phyloP scores from a whole-genome alignment of 2,797 vertebrate species.

The Orestias chungarensis region DNA sequence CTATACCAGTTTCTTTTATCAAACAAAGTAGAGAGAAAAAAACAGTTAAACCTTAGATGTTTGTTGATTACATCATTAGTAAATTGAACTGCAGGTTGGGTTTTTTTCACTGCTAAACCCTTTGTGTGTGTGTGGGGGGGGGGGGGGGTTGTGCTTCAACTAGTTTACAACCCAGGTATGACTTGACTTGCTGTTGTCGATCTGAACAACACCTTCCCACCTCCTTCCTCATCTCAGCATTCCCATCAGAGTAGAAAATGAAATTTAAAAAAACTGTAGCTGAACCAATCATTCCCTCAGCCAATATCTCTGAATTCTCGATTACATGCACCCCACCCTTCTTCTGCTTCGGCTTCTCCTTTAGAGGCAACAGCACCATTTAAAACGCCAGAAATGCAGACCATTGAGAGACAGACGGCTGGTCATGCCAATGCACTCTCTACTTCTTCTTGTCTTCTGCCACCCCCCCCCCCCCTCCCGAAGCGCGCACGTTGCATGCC shows the following conservation, averaged over 20 bases:
- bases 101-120: conserved; percentile 29
- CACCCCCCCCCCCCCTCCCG: not conserved
- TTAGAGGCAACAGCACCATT: conserved; percentile 57
- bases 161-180: conserved; percentile 56
- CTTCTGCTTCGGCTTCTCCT: conserved; percentile 25
- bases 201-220: conserved; percentile 38
- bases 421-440: conserved; percentile 53
- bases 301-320: conserved; percentile 71
- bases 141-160: conserved; percentile 29
- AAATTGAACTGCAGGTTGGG: conserved; percentile 21
- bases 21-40: conserved; percentile 51
- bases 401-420: conserved; percentile 75
- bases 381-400: conserved; percentile 64
- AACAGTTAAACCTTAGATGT: conserved; percentile 18
- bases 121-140: not conserved
- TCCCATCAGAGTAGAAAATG: conserved; percentile 25
- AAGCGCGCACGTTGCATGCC: not conserved
- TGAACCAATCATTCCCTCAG: conserved; percentile 62
- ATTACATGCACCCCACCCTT: conserved; percentile 44
- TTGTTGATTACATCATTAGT: not conserved
- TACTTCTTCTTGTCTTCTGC: not conserved
- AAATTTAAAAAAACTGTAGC: conserved; percentile 46
- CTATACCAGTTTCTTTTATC: no score
- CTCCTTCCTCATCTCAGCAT: conserved; percentile 22
- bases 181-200: conserved; percentile 44